Conservation (phyloP, 2,797 vertebrate genomes). For the Diplodus sargus region DNA sequence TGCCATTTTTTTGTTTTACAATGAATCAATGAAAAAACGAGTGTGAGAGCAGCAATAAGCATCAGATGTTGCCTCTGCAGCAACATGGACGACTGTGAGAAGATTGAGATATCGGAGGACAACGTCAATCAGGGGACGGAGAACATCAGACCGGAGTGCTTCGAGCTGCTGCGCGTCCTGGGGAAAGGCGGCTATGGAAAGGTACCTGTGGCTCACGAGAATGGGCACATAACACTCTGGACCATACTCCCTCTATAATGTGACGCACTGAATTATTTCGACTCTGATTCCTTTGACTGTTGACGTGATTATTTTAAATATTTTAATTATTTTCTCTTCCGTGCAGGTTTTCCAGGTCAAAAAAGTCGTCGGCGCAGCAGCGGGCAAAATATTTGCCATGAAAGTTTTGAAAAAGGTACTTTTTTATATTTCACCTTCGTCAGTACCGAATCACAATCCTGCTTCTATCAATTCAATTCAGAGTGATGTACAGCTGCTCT, state of each 20-base stretch:
- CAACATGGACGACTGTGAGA: conserved; percentile 98
- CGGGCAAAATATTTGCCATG: conserved; percentile 99
- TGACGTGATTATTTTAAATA: conserved; percentile 5
- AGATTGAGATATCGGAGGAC: conserved; percentile 98
- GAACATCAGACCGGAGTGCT: conserved; percentile 97
- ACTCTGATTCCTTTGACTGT: neutral
- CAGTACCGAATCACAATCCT: neutral
- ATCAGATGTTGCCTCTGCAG: conserved; percentile 74
- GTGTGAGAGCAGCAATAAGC: neutral
- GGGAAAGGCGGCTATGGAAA: conserved; percentile 99
- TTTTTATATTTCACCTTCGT: neutral
- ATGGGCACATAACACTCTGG: too few species aligned
- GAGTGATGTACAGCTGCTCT: neutral
- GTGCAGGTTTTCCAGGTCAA: conserved; percentile 96
- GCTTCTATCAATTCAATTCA: neutral
- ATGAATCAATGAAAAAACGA: neutral
- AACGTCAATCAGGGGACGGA: conserved; percentile 98
- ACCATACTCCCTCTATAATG: neutral
- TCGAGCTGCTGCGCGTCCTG: conserved; percentile 94
- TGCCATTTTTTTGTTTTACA: neutral
- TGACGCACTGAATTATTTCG: neutral
- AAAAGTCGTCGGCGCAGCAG: conserved; percentile 94
- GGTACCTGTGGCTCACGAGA: conserved; percentile 78
- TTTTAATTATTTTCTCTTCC: conserved; percentile 9
- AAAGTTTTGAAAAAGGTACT: conserved; percentile 99